Evolutionary conservation across 2,888 invertebrate genomes (phyloP).

Genomic region (Euplagia quadripunctaria): DNA sequence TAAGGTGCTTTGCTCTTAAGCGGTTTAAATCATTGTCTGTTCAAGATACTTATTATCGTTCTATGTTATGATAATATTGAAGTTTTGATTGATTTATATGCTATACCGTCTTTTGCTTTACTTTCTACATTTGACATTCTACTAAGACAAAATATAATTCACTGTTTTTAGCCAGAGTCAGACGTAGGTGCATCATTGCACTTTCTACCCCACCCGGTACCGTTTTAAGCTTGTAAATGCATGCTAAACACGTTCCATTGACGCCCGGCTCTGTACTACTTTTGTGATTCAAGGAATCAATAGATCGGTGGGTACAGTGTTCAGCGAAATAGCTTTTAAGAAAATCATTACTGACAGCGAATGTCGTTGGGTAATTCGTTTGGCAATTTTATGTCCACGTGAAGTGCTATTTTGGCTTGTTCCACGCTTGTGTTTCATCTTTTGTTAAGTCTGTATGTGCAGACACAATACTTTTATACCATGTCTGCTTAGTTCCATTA

Average conservation of each 20-base stretch:
- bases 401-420: conserved; percentile 56
- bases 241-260: conserved; percentile 29
- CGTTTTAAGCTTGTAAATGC: conserved; percentile 15
- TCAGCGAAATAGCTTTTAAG: conserved; percentile 10
- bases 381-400: conserved; percentile 69
- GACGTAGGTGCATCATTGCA: conserved; percentile 56
- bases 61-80: not conserved
- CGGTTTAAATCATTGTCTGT: not conserved
- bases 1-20: not conserved
- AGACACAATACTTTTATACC: conserved; percentile 25
- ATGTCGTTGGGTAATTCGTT: conserved; percentile 66
- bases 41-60: too few relatives aligned
- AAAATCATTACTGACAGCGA: conserved; percentile 25
- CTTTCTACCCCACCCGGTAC: conserved; percentile 33
- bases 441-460: conserved; percentile 41
- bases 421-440: conserved; percentile 45
- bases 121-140: not conserved
- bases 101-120: not conserved
- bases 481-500: not conserved
- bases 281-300: conserved; percentile 5
- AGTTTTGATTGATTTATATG: not conserved
- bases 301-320: conserved; percentile 25
- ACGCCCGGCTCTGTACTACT: conserved; percentile 18
- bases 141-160: not conserved
- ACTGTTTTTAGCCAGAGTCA: not conserved